Conservation (phyloP, 2,797 vertebrate genomes). For the Sebastes reedi region DNA sequence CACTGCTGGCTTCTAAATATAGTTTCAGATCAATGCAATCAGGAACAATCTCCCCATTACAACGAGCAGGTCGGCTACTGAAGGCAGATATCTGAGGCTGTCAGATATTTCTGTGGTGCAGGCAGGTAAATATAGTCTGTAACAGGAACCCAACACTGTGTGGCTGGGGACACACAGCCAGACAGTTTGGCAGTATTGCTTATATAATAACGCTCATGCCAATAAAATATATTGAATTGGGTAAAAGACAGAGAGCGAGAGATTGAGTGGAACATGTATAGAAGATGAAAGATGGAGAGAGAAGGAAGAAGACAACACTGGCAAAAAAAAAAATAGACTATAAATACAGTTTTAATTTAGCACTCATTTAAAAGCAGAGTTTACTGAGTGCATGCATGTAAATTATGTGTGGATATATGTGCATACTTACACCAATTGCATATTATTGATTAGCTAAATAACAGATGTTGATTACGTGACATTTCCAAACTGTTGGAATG, state of each 20-base stretch:
- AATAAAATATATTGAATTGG: conserved; percentile 42
- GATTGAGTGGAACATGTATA: neutral
- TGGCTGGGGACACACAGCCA: conserved; percentile 26
- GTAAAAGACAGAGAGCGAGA: neutral
- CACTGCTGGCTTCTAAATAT: conserved; percentile 65
- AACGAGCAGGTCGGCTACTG: conserved; percentile 34
- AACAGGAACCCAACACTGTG: conserved; percentile 31
- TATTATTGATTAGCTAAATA: neutral
- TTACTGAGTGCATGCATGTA: neutral
- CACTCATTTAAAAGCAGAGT: neutral
- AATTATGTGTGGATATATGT: neutral
- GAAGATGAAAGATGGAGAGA: neutral
- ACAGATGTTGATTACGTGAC: neutral
- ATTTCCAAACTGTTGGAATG: neutral
- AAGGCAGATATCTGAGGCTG: conserved; percentile 52
- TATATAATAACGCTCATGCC: conserved; percentile 21
- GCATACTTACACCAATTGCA: neutral
- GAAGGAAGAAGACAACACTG: neutral
- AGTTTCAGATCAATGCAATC: conserved; percentile 73
- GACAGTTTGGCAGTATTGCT: conserved; percentile 31
- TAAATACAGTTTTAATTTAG: neutral
- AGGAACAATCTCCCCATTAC: conserved; percentile 59
- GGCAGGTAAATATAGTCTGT: conserved; percentile 62
- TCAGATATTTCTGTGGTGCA: conserved; percentile 49
- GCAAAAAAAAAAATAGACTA: neutral